Evolutionary conservation across 2,888 invertebrate species (phyloP).

Genomic region (Criorhina ranunculi): DNA sequence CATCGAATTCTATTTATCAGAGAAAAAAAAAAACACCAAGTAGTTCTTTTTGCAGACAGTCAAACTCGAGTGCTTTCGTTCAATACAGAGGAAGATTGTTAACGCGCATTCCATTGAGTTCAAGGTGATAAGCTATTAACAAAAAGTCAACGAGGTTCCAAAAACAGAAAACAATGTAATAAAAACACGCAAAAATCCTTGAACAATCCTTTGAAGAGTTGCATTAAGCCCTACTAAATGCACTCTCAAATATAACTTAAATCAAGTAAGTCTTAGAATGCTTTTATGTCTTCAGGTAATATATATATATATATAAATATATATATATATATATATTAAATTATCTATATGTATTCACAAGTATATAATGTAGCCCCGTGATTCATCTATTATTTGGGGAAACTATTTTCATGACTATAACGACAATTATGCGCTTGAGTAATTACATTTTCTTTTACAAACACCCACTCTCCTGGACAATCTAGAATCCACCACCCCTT

Average conservation of each 20-base stretch:
- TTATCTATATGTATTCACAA: not conserved
- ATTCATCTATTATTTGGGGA: conserved; percentile 62
- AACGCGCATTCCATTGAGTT: conserved; percentile 67
- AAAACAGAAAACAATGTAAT: conserved; percentile 58
- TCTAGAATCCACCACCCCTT: conserved; percentile 37
- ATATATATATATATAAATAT: not conserved
- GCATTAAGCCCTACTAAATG: conserved; percentile 17
- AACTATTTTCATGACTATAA: conserved; percentile 60
- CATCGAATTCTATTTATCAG: conserved; percentile 9
- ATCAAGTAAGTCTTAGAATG: conserved; percentile 59
- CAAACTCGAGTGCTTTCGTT: conserved; percentile 54
- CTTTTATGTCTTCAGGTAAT: conserved; percentile 17
- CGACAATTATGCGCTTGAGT: conserved; percentile 57
- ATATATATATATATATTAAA: not conserved
- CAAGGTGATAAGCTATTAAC: conserved; percentile 64
- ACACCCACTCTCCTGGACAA: conserved; percentile 18
- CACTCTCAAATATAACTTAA: conserved; percentile 37
- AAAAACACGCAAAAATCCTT: conserved; percentile 24
- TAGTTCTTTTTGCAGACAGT: conserved; percentile 24
- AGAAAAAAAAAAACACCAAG: conserved; percentile 24
- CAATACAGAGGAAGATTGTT: conserved; percentile 43
- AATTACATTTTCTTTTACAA: conserved; percentile 61
- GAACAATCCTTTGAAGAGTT: conserved; percentile 24
- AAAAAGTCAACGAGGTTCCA: conserved; percentile 41
- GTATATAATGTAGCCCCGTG: conserved; percentile 21